Evolutionary conservation across 1,140 invertebrate species (phyloP), one percentile per base, ranked within the genome.

Genomic region (Aporrectodea caliginosa): DNA sequence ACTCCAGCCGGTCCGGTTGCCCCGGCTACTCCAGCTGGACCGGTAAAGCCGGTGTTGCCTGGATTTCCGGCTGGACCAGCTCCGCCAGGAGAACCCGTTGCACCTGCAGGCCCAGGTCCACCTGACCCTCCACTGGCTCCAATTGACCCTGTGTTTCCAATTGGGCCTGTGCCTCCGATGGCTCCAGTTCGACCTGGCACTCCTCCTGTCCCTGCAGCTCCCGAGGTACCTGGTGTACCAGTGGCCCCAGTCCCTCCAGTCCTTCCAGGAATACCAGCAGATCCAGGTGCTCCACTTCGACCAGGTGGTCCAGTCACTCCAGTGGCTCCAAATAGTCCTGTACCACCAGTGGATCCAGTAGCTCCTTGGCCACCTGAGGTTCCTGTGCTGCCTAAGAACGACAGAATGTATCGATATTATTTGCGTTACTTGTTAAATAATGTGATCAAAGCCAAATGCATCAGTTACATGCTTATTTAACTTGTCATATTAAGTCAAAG

Each of bases 181-280:
- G n/a, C 35, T 27, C 75, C 75, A 27, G 75, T 35, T 22, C 32
- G 22, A 76, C 75, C 79, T 76, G 75, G 1, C 6, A 35, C 33
- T 22, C 75, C 75, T 1, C 16, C 43, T 27, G 1, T 1, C 2
- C 75, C 75, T 30, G 75, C 27, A 32, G 29, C 16, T 27, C 75
- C 75, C 16, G 75, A 27, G 35, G 2, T 12, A 58, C 75, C 75
- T 12, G 70, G 6, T 2, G 6, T 72, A 29, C 70, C 70, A 6
- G n/a, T 72, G 6, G 70, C 6, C 27, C 70, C 70, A 6, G 35
- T 35, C 22, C 16, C 1, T 76, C 75, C 75, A 12, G 75, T 32
- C 14, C 29, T 29, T 58, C 75, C 75, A 43, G 75, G 33, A 43
- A 35, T 35, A n/a, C 75, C 75, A 30, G 35, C 43, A 58, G 34